Percentiles rank a stretch among this genome's conserved stretches.
These are phyloP conservation scores for Cephus runcator DNA, from an alignment of 2,888 invertebrate species.

Conservation along the genomic window DNA sequence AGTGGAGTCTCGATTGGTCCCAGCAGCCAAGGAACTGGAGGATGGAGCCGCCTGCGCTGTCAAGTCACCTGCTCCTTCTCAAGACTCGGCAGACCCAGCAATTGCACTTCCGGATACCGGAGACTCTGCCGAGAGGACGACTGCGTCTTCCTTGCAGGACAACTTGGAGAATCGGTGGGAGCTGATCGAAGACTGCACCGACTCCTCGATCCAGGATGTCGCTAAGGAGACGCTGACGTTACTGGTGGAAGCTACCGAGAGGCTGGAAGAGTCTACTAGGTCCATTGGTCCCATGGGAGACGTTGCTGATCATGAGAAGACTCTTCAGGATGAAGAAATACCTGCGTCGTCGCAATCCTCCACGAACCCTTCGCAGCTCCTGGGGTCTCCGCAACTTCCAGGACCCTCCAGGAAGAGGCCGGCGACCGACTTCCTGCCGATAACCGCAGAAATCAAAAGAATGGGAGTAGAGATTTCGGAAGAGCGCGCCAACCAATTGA, in stretches of 20 bases:
- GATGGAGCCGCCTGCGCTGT: not conserved
- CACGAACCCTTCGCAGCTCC: not conserved
- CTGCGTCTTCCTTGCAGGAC: not conserved
- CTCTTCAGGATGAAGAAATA: not conserved
- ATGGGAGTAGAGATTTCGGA: slow-evolving; percentile 59
- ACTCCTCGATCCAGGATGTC: not conserved
- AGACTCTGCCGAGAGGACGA: not conserved
- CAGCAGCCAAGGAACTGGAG: not conserved
- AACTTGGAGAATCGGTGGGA: not conserved
- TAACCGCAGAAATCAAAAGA: slow-evolving; percentile 51
- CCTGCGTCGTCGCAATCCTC: not conserved
- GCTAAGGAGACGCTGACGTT: not conserved
- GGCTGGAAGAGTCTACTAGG: not conserved
- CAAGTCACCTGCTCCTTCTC: not conserved
- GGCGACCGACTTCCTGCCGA: slow-evolving; percentile 47
- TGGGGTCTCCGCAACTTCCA: not conserved
- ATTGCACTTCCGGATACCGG: not conserved
- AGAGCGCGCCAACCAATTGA: slow-evolving; percentile 54
- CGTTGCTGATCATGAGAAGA: not conserved
- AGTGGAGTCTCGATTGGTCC: slow-evolving; percentile 16
- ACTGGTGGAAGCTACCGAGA: not conserved
- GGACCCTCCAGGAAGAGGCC: slow-evolving; percentile 37
- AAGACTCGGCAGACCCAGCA: not conserved
- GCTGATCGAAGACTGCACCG: not conserved
- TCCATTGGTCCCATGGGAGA: not conserved